Percentiles rank a stretch among this genome's conserved stretches.
Conservation (phyloP, 1,140 invertebrate species). For the Episyrphus balteatus region DNA sequence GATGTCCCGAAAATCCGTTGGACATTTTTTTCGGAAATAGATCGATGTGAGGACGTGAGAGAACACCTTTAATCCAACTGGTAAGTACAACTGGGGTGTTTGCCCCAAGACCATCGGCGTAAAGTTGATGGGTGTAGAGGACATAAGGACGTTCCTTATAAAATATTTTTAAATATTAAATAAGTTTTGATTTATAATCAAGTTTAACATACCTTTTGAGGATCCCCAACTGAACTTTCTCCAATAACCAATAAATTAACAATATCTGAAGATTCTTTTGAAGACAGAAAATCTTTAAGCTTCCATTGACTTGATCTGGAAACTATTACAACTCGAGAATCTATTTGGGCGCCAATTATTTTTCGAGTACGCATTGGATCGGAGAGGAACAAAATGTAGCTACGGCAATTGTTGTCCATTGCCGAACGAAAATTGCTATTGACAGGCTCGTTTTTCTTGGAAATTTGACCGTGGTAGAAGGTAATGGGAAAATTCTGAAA, state of each 20-base stretch:
- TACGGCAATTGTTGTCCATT: conserved; percentile 41
- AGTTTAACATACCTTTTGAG: conserved; percentile 17
- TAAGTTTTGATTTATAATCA: conserved; percentile 6
- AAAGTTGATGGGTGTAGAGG: conserved; percentile 57
- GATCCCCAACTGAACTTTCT: conserved; percentile 42
- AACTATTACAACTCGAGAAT: conserved; percentile 48
- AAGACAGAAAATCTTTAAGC: conserved; percentile 52
- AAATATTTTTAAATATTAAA: conserved; percentile 6
- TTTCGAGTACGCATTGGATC: conserved; percentile 45
- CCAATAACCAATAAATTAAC: conserved; percentile 54
- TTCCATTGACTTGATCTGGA: conserved; percentile 56
- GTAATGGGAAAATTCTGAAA: conserved; percentile 41
- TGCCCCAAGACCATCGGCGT: conserved; percentile 52
- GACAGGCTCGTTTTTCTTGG: conserved; percentile 22
- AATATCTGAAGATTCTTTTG: conserved; percentile 47
- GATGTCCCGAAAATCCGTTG: conserved; percentile 56
- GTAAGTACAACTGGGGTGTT: conserved; percentile 49
- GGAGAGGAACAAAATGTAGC: conserved; percentile 52
- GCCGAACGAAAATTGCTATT: conserved; percentile 17
- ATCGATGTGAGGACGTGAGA: conserved; percentile 46
- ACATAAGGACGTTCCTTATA: conserved; percentile 52
- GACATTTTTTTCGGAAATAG: conserved; percentile 56
- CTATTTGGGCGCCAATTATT: conserved; percentile 46
- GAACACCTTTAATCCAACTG: conserved; percentile 50
- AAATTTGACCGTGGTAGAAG: conserved; percentile 48